Conservation (phyloP, 2,113 vertebrate species). For the Apistogramma diplotaenia region DNA sequence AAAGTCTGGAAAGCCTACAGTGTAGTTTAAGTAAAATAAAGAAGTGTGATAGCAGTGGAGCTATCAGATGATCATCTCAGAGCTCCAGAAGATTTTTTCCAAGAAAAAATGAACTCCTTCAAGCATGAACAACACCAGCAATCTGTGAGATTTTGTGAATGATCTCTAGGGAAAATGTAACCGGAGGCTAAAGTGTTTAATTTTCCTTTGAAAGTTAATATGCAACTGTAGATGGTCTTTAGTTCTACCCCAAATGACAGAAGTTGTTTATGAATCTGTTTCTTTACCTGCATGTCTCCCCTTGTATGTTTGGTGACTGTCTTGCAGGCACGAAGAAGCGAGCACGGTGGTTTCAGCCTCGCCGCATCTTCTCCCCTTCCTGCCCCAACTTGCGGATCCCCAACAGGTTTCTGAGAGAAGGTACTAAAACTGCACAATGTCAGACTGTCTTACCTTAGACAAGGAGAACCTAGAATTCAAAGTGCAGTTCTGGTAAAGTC, state of each 20-base stretch:
- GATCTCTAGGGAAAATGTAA: not conserved
- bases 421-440: conserved; percentile 40
- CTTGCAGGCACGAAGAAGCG: conserved; percentile 80
- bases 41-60: not conserved
- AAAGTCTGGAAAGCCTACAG: not conserved
- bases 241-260: not conserved
- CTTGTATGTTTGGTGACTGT: not conserved
- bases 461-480: not conserved
- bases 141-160: not conserved
- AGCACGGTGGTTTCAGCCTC: conserved; percentile 80
- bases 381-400: conserved; percentile 82
- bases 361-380: conserved; percentile 82
- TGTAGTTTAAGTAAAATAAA: not conserved
- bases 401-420: conserved; percentile 86
- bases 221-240: not conserved
- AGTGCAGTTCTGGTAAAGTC: not conserved
- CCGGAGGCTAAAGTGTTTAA: too few relatives aligned
- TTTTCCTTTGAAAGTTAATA: not conserved
- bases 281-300: not conserved
- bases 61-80: not conserved
- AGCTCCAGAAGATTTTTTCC: not conserved
- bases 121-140: not conserved
- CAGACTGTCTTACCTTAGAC: not conserved
- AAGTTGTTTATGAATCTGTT: not conserved
- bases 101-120: not conserved